Evolutionary conservation across 2,888 invertebrate species (phyloP), one percentile per base, ranked within the genome.

Genomic region (Agriopis marginaria): DNA sequence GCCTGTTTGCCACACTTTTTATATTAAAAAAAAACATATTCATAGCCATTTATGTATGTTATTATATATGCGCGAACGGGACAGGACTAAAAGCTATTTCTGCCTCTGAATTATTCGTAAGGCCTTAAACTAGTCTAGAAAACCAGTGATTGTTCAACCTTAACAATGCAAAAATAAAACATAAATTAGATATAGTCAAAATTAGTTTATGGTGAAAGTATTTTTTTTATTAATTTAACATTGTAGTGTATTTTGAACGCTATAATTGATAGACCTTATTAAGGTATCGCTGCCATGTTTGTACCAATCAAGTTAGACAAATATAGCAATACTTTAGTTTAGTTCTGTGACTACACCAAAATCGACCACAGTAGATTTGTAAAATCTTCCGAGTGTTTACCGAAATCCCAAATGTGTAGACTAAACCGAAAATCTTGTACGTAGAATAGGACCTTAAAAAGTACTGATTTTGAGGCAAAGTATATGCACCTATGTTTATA

Each of bases 371-470:
- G 14, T 56, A 56, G 17, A 12, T 45, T n/a, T 14, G 45, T 58
- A 23, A 10, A 47, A 63, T n/a, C n/a, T 45, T 44, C 55, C 42
- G n/a, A 47, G 66, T 23, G 44, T 62, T 63, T 53, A 59, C 66
- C 65, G 67, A 64, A 66, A 53, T 69, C 63, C 56, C 40, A 39
- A 66, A 67, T 65, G 54, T 75, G 60, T 74, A 69, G 65, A 69
- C 69, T 74, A 56, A 8, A 54, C 40, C 14, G 23, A 12, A 32
- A 39, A 14, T 44, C 1, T 7, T 47, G 40, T 53, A 60, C 40
- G 6, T 45, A 51, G 39, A 1, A 14, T 66, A 60, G 53, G 53
- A 54, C 40, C 7, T 45, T 14, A n/a, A 47, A 32, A 47, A 58
- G 32, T 32, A 32, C 32, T 32, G 32, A 5, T 32, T 32, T 32